These are phyloP conservation scores for Branchinecta lindahli DNA, from an alignment of 1,140 invertebrate genomes.

Conservation along the genomic window DNA sequence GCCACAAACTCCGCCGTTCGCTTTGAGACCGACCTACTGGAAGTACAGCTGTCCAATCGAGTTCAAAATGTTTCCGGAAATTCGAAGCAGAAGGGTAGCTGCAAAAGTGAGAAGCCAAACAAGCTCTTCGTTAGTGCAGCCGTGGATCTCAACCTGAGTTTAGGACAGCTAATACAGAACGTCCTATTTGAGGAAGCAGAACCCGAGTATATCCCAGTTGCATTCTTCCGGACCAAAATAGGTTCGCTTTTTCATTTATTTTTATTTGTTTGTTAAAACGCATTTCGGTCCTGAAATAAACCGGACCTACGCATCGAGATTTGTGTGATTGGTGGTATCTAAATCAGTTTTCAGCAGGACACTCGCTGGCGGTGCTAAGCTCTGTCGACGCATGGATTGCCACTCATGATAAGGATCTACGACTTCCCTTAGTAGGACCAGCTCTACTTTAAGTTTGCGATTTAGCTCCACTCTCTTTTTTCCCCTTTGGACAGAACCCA, in stretches of 20 bases:
- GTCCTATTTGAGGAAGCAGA: slow-evolving; percentile 91
- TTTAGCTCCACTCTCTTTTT: too few relatives aligned
- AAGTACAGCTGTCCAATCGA: slow-evolving; percentile 81
- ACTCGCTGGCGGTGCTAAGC: not conserved
- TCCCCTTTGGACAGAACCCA: too few relatives aligned
- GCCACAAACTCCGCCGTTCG: slow-evolving; percentile 91
- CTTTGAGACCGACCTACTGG: slow-evolving; percentile 76
- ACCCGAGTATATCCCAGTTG: slow-evolving; percentile 88
- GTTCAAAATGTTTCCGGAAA: slow-evolving; percentile 65
- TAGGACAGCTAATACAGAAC: slow-evolving; percentile 84
- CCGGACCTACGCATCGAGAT: too few relatives aligned
- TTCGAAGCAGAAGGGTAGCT: slow-evolving; percentile 7
- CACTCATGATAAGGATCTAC: too few relatives aligned
- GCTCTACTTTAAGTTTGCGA: too few relatives aligned
- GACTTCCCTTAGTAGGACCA: too few relatives aligned
- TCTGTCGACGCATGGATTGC: too few relatives aligned
- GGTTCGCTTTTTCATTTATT: slow-evolving; percentile 29
- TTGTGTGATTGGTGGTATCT: too few relatives aligned
- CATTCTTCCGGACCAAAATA: slow-evolving; percentile 91
- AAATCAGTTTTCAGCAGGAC: not conserved
- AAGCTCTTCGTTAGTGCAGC: slow-evolving; percentile 85
- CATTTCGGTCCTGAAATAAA: not conserved
- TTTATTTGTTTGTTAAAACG: slow-evolving; percentile 17
- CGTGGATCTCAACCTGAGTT: slow-evolving; percentile 81
- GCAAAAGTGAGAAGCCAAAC: slow-evolving; percentile 21